Base-by-base conservation (phyloP, 2,797 vertebrate genomes). In the Myotis pilosus region DNA sequence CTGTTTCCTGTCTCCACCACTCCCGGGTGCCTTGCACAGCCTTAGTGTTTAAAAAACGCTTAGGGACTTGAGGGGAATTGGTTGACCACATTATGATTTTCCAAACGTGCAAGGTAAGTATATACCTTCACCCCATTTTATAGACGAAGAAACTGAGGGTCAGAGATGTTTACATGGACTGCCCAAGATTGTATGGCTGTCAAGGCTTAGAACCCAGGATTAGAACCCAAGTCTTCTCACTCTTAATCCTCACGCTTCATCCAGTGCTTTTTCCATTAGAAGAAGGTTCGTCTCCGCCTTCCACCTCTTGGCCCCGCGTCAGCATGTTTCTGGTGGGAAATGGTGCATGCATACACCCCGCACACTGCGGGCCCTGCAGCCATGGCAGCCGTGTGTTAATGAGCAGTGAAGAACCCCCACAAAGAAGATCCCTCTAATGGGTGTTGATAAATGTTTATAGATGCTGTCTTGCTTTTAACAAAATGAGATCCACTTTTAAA, bases 401-500 rank as follows among this genome's bases (percentile, higher is more conserved):
- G 64, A 69, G 25, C 62, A 53, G 60, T 55, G 8, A 87, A 84
- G 57, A 49, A 22, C 28, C 55, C 33, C 9, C 36, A 13, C 11
- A 53, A 88, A 92, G 87, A 60, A 75, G 71, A 60, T n/a, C 22
- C 60, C 68, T 44, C 72, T 64, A 33, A 33, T 16, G 47, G 36
- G 20, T 74, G 23, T 17, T 75, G 55, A 51, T 81, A 57, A 66
- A 60, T 69, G 89, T 78, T 96, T 83, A 78, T 28, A 78, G 60
- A 49, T 38, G 17, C 28, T 12, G 22, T 80, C 38, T 92, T 95
- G 64, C 72, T 95, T 83, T 92, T 83, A 92, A 79, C 4, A 13
- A 81, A 89, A 82, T 4, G 30, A 96, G 75, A 89, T 38, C 90
- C 95, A 80, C 83, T 85, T 95, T 96, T 91, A 68, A 95, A 95